These are phyloP conservation scores for Sigmodon hispidus DNA, from an alignment of 2,113 vertebrate genomes.

Conservation along the genomic window DNA sequence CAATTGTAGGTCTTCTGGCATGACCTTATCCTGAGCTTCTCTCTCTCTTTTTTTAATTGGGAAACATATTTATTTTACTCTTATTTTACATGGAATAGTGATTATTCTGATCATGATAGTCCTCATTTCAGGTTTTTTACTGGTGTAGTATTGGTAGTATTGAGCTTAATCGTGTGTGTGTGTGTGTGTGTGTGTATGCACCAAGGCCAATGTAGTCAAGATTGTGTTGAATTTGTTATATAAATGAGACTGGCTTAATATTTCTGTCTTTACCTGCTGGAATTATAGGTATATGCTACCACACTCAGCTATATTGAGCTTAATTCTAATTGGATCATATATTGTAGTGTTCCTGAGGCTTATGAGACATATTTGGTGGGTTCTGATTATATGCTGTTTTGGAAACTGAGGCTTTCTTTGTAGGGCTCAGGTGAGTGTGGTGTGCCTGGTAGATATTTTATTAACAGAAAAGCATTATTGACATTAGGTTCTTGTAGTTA, in stretches of 20 bases:
- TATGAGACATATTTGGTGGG: background rate
- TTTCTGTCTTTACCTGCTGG: background rate
- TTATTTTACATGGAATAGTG: no score
- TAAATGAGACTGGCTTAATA: background rate
- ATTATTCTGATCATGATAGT: no score
- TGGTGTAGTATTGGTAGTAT: background rate
- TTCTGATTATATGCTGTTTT: background rate
- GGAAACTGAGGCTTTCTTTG: background rate
- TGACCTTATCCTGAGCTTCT: background rate
- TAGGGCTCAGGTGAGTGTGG: no score
- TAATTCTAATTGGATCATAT: background rate
- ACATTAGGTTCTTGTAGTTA: background rate
- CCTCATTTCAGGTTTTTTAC: no score
- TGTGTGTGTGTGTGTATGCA: no score
- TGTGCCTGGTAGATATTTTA: background rate
- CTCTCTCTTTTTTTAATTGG: no score
- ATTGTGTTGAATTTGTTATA: background rate
- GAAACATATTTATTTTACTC: no score
- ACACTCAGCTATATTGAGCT: background rate
- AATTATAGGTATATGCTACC: background rate
- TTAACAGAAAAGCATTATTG: background rate
- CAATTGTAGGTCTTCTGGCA: background rate
- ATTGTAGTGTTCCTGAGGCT: background rate
- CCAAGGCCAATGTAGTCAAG: background rate
- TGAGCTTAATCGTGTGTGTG: background rate